Evolutionary conservation across 2,888 invertebrate genomes (phyloP), one percentile per base, ranked within the genome.

Genomic region (Euproctis similis): DNA sequence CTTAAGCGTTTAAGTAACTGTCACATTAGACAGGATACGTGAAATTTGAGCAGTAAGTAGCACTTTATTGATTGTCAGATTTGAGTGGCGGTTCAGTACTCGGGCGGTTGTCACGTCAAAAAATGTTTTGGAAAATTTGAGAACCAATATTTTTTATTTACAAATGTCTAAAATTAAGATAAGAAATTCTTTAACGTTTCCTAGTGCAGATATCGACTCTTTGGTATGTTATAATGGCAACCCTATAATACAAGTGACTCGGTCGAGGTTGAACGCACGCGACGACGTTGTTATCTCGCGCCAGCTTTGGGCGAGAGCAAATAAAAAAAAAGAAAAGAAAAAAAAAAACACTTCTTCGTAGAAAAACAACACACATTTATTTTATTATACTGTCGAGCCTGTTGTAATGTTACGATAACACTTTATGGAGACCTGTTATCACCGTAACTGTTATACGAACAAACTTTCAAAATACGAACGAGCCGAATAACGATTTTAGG

Each of bases 201-300:
- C n/a, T n/a, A n/a, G n/a, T n/a, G n/a, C n/a, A n/a, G n/a, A n/a
- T n/a, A n/a, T n/a, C n/a, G n/a, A n/a, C n/a, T n/a, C n/a, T n/a
- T 6, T 19, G n/a, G n/a, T 19, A 19, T 35, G 25, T 31, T 17
- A 7, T 14, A 16, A 26, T 30, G n/a, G 21, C 34, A 53, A 35
- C 53, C 46, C 54, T 51, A 42, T 31, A 36, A n/a, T 37, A 12
- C 31, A 36, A 39, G 22, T 27, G 36, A 37, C 31, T 30, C 46
- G 50, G 50, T 49, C 46, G 61, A 59, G 59, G 64, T 68, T 64
- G 74, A 69, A 73, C 64, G 75, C 64, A 72, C 72, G 71, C 64
- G 68, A 71, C 64, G 68, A 71, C 78, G 80, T 77, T 81, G 80
- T 84, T 82, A 82, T 82, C 82, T 76, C 59, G 53, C 25, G 49